phyloP scores from a whole-genome alignment of 2,888 invertebrate genomes.

The Melangyna quadrimaculata region DNA sequence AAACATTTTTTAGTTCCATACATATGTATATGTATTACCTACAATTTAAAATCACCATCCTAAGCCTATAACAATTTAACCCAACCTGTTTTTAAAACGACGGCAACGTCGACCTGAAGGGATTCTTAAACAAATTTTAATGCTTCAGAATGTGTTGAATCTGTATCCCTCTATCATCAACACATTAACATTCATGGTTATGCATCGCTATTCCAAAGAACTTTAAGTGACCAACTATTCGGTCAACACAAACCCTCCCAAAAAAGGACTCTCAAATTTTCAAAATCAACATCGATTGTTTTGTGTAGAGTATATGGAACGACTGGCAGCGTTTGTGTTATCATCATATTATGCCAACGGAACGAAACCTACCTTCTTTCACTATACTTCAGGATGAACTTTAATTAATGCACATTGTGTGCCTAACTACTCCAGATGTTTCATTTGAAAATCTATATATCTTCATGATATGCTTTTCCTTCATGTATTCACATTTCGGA shows the following conservation, averaged over 20 bases:
- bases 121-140: not conserved
- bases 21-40: too few relatives aligned
- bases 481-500: slow-evolving; percentile 38
- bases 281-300: slow-evolving; percentile 41
- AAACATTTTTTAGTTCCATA: not conserved
- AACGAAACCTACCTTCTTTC: not conserved
- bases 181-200: slow-evolving; percentile 11
- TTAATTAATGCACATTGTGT: slow-evolving; percentile 64
- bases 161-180: not conserved
- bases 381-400: slow-evolving; percentile 17
- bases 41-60: not conserved
- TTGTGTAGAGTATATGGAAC: not conserved
- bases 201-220: not conserved
- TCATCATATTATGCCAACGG: not conserved
- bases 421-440: slow-evolving; percentile 37
- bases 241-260: slow-evolving; percentile 25
- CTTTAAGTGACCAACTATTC: slow-evolving; percentile 35
- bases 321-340: not conserved
- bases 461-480: slow-evolving; percentile 35
- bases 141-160: not conserved
- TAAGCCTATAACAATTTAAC: not conserved
- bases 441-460: slow-evolving; percentile 46
- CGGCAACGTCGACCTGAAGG: not conserved
- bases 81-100: not conserved
- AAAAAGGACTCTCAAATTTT: slow-evolving; percentile 12